Conservation (phyloP, 2,113 vertebrate genomes). For the Rhadina sibilatrix region DNA sequence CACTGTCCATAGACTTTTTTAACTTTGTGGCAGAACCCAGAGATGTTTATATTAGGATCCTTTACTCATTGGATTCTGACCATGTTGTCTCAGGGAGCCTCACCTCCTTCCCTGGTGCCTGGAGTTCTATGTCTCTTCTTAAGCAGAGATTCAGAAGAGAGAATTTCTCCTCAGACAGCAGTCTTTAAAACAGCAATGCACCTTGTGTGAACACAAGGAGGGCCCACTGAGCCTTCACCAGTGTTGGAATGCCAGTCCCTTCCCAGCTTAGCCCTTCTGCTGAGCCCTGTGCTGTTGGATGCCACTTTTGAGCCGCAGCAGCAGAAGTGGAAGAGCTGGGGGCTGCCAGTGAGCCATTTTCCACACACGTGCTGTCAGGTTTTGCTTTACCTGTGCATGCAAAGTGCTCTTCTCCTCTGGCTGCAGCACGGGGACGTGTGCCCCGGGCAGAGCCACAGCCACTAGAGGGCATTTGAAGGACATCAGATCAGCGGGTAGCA, state of each 20-base stretch:
- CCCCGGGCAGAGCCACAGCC: conserved; percentile 20
- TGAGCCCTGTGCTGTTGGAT: background rate
- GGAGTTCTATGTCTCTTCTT: background rate
- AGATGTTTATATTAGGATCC: background rate
- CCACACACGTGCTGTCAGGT: background rate
- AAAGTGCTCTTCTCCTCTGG: background rate
- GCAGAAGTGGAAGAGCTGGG: background rate
- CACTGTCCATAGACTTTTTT: background rate
- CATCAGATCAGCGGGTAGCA: background rate
- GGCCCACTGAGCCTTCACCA: background rate
- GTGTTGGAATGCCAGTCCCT: background rate
- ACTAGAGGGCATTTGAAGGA: conserved; percentile 76
- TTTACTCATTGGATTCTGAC: background rate
- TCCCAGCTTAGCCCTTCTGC: background rate
- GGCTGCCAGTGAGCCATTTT: background rate
- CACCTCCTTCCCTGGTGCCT: background rate
- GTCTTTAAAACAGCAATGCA: background rate
- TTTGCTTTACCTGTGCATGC: background rate
- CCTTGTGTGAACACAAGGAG: background rate
- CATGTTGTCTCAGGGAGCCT: background rate
- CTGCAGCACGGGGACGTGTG: background rate
- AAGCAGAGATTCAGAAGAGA: background rate
- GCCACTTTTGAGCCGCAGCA: background rate
- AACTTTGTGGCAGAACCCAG: background rate
- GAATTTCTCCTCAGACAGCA: background rate